These are phyloP conservation scores for Antennarius striatus DNA, from an alignment of 2,113 vertebrate species.

Conservation along the genomic window DNA sequence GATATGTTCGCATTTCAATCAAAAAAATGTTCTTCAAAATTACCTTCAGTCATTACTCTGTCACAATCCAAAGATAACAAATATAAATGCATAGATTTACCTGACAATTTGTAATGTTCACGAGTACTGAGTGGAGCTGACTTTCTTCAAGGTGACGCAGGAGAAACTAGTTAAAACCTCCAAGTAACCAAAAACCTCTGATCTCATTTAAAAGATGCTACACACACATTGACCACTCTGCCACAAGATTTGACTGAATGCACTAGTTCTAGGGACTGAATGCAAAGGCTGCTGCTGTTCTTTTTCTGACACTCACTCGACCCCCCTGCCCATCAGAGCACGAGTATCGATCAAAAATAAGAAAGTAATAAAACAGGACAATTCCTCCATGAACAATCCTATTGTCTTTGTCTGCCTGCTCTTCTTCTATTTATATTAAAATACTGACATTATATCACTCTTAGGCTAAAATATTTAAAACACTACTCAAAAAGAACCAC, in stretches of 20 bases:
- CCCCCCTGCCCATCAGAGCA: conserved; percentile 29
- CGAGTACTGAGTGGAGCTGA: too few species aligned
- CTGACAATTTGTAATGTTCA: too few species aligned
- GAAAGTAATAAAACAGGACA: neutral
- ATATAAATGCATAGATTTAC: too few species aligned
- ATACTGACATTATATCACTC: neutral
- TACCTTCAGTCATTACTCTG: too few species aligned
- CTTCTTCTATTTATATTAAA: conserved; percentile 7
- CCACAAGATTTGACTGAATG: conserved; percentile 16
- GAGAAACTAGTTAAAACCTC: conserved; percentile 4
- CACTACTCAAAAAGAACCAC: neutral
- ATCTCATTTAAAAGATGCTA: conserved; percentile 27
- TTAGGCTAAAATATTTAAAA: neutral
- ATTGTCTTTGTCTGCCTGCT: neutral
- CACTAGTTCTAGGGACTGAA: conserved; percentile 39
- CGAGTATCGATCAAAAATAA: conserved; percentile 4
- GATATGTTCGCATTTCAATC: too few species aligned
- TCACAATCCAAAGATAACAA: too few species aligned
- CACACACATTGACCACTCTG: too few species aligned
- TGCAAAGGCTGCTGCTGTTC: conserved; percentile 56
- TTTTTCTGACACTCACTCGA: conserved; percentile 32
- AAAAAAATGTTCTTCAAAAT: too few species aligned
- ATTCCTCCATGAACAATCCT: neutral
- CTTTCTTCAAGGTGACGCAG: conserved; percentile 17
- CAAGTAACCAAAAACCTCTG: neutral